A percentile compares a stretch with the other conserved stretches of the same genome.
These are phyloP conservation scores for Sminthurides aquaticus DNA, from an alignment of 2,888 invertebrate genomes.

Conservation along the genomic window DNA sequence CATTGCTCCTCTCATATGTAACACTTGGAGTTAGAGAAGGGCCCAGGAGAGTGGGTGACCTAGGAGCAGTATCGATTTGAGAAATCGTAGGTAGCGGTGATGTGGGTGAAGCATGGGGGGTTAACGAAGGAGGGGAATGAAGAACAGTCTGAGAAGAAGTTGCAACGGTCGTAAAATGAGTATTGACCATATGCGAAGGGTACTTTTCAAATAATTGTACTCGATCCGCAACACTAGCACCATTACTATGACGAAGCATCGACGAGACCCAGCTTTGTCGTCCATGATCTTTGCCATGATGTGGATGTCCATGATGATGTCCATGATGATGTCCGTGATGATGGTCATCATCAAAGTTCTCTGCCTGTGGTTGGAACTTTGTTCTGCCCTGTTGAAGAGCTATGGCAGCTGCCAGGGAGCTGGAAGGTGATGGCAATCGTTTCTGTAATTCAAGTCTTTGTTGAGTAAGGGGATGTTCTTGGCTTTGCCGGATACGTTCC, in stretches of 20 bases:
- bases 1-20: not conserved
- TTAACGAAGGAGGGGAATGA: not conserved
- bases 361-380: constrained; percentile 33
- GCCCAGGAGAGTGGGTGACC: not conserved
- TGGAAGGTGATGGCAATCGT: constrained; percentile 39
- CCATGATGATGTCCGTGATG: constrained; percentile 14
- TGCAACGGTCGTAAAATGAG: not conserved
- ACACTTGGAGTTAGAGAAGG: not conserved
- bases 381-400: constrained; percentile 41
- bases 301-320: not conserved
- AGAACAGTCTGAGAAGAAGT: not conserved
- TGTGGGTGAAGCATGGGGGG: not conserved
- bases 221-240: constrained; percentile 42
- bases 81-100: not conserved
- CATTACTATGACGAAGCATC: constrained; percentile 34
- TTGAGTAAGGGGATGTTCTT: constrained; percentile 49
- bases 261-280: constrained; percentile 29
- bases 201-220: constrained; percentile 43
- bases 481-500: constrained; percentile 57
- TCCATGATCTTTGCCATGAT: constrained; percentile 7
- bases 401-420: constrained; percentile 40
- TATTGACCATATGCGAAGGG: constrained; percentile 31
- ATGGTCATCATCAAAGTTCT: constrained; percentile 4
- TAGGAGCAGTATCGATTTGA: not conserved
- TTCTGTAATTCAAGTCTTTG: constrained; percentile 48